These are phyloP conservation scores for Stictonetta naevosa DNA, from an alignment of 2,113 vertebrate genomes.

Conservation along the genomic window DNA sequence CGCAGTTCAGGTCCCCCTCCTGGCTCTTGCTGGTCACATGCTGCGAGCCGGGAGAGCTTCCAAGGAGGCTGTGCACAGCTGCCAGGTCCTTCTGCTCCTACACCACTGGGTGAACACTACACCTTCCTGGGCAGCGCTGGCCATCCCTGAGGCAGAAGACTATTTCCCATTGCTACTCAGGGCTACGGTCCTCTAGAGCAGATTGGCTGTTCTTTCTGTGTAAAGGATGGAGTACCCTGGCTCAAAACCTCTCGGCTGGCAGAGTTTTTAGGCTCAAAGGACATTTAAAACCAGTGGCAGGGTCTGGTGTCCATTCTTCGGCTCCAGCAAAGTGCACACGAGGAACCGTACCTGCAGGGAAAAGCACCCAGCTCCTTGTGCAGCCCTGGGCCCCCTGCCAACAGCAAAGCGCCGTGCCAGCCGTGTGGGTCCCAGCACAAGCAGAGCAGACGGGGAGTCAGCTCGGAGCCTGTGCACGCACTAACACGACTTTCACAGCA, in stretches of 20 bases:
- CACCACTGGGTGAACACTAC: background rate
- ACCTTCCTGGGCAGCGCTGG: background rate
- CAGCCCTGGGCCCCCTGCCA: background rate
- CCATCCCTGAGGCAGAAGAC: background rate
- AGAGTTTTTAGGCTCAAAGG: background rate
- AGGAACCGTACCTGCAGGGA: background rate
- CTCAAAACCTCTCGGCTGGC: background rate
- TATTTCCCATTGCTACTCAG: background rate
- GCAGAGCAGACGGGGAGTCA: background rate
- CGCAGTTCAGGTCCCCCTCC: background rate
- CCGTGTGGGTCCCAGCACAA: background rate
- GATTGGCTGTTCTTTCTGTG: background rate
- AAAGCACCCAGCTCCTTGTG: background rate
- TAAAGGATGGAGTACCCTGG: background rate
- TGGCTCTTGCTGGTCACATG: background rate
- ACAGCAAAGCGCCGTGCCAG: accelerated
- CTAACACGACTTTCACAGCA: background rate
- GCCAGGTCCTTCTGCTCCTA: background rate
- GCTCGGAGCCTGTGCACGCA: background rate
- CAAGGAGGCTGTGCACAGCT: too few relatives aligned
- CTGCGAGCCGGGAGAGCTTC: background rate
- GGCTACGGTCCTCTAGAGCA: background rate
- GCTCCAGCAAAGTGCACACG: background rate
- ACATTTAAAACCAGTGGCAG: background rate
- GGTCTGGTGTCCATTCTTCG: background rate